These are phyloP conservation scores for Sigmodon hispidus DNA, from an alignment of 2,113 vertebrate species.

Conservation along the genomic window DNA sequence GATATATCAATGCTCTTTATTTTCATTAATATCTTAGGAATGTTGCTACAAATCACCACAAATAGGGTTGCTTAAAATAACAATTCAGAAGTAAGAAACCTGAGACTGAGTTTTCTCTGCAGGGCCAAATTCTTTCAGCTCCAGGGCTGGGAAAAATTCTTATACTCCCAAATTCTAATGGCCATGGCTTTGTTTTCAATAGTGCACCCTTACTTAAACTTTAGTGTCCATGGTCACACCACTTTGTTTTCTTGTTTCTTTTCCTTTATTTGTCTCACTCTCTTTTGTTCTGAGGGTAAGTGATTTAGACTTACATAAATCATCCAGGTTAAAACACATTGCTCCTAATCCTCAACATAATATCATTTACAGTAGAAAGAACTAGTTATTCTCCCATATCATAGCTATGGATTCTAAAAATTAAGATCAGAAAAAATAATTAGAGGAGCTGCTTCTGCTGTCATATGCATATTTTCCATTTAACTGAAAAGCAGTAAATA, in stretches of 20 bases:
- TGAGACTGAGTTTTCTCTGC: neutral
- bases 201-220: accelerated
- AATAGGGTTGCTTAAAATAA: neutral
- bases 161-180: too few species aligned
- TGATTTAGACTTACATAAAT: neutral
- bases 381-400: neutral
- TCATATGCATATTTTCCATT: neutral
- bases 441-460: neutral
- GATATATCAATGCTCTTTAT: neutral
- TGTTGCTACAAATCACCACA: neutral
- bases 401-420: neutral
- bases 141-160: accelerated
- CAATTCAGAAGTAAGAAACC: neutral
- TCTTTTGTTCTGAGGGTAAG: neutral
- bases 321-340: neutral
- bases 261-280: neutral
- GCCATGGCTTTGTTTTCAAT: neutral
- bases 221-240: neutral
- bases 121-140: neutral
- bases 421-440: neutral
- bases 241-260: neutral
- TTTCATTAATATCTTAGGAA: neutral
- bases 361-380: neutral
- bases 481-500: neutral
- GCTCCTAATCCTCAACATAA: neutral